Evolutionary conservation across 2,113 vertebrate genomes (phyloP), one percentile per base, ranked within the genome.

Genomic region (Mionectes macconnelli): DNA sequence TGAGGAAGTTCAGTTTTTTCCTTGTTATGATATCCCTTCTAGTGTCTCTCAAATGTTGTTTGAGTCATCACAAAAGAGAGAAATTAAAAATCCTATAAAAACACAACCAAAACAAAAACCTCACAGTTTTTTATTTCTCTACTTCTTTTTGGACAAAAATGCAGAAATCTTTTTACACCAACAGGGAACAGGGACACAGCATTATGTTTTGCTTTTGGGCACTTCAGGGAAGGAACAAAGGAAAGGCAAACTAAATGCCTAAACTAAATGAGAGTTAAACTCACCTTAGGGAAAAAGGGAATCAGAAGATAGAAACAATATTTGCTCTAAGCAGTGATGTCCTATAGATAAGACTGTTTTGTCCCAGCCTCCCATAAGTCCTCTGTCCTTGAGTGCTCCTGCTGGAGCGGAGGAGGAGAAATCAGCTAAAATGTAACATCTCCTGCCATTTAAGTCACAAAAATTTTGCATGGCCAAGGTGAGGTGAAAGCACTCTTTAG

Each of bases 301-400:
- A 86, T 66, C 88, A 55, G 85, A 83, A 96, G 37, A 75, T 88
- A 90, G 75, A 90, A 94, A 93, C 55, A 83, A n/a, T 90, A 94
- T 92, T 90, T 93, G 79, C 88, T 92, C 70, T 84, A 86, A 93
- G 76, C 68, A 39, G 42, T 10, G 76, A 93, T 67, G 33, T 89
- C 76, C 79, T 94, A 86, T 30, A 88, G 85, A 83, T 85, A 84
- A 93, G 69, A 59, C 57, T 87, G 33, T 52, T 94, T 85, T 76
- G 77, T 91, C 56, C 60, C 70, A 75, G 49, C 23, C 55, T 86
- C 55, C 8, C 4, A 12, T 45, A 90, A 85, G 59, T 85, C 21
- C n/a, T 88, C 53, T 83, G 85, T 90, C 92, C 88, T 92, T 92
- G 90, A 90, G 60, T 83, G 59, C 72, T 95, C 82, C 55, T 7